A percentile compares a stretch with the other conserved stretches of the same genome.
Conservation (phyloP, 2,888 invertebrate species). For the Phengaris arion region DNA sequence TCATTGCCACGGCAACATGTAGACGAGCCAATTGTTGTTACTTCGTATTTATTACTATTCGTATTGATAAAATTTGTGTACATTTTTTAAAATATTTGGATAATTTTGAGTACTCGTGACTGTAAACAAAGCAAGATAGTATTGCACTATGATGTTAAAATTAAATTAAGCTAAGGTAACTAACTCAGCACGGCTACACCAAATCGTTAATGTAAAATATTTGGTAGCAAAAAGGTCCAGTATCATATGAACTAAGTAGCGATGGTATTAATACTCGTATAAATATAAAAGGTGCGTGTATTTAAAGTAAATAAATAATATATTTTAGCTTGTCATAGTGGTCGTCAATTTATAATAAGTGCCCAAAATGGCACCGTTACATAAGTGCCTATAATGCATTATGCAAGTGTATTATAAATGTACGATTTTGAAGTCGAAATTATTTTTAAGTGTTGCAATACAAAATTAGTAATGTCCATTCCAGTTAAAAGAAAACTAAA, state of each 20-base stretch:
- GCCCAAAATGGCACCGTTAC: neutral
- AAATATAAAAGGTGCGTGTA: constrained; percentile 6
- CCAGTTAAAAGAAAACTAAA: neutral
- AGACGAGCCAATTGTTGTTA: too few relatives aligned
- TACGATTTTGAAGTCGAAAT: constrained; percentile 18
- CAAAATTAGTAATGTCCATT: constrained; percentile 8
- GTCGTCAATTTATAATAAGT: constrained; percentile 13
- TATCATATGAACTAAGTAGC: neutral
- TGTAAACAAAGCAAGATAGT: neutral
- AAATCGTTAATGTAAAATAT: neutral
- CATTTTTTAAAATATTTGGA: too few relatives aligned
- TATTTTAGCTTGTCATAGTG: constrained; percentile 12
- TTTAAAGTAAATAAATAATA: neutral
- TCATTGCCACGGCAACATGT: too few relatives aligned
- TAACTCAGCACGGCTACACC: constrained; percentile 1
- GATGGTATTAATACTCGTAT: constrained; percentile 13
- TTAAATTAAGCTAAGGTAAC: neutral
- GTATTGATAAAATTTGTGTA: too few relatives aligned
- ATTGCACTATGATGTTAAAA: neutral
- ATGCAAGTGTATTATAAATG: neutral
- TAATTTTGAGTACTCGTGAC: neutral
- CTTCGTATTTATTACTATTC: too few relatives aligned
- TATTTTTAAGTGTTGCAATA: constrained; percentile 23
- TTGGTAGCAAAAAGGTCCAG: constrained; percentile 6
- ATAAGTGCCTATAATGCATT: constrained; percentile 22